Percentiles rank a stretch among this genome's conserved stretches.
Conservation (phyloP, 2,113 vertebrate genomes). For the Phrynosoma blainvillii region DNA sequence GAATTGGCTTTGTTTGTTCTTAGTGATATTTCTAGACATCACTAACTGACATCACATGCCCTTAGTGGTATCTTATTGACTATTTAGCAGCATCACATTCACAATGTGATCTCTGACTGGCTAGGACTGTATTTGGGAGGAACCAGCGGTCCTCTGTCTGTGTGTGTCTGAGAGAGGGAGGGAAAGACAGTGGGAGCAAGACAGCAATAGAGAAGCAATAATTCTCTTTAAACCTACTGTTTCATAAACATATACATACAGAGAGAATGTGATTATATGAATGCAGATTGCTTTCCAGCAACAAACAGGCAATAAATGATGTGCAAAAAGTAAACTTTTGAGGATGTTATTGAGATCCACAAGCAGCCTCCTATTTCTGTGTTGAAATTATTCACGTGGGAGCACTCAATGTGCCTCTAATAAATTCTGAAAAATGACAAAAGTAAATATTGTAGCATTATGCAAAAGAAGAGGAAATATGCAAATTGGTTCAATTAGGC, state of each 20-base stretch:
- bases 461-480: neutral
- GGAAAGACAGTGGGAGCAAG: neutral
- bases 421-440: neutral
- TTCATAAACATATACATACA: too few relatives aligned
- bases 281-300: too few relatives aligned
- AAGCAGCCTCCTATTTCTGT: neutral
- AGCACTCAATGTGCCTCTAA: neutral
- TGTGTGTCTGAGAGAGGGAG: neutral
- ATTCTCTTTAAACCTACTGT: too few relatives aligned
- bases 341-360: neutral
- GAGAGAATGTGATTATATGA: too few relatives aligned
- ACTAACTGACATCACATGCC: too few relatives aligned
- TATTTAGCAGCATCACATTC: neutral
- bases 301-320: too few relatives aligned
- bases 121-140: neutral
- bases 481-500: neutral
- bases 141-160: neutral
- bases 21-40: too few relatives aligned
- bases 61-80: neutral
- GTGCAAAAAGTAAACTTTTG: neutral
- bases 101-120: neutral
- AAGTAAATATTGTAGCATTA: neutral
- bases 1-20: too few relatives aligned
- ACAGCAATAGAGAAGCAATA: too few relatives aligned
- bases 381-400: neutral